A percentile compares a stretch with the other conserved stretches of the same genome.
phyloP scores from a whole-genome alignment of 53 echinoderm and acorn worm genomes.

The Temnopleurus reevesii region DNA sequence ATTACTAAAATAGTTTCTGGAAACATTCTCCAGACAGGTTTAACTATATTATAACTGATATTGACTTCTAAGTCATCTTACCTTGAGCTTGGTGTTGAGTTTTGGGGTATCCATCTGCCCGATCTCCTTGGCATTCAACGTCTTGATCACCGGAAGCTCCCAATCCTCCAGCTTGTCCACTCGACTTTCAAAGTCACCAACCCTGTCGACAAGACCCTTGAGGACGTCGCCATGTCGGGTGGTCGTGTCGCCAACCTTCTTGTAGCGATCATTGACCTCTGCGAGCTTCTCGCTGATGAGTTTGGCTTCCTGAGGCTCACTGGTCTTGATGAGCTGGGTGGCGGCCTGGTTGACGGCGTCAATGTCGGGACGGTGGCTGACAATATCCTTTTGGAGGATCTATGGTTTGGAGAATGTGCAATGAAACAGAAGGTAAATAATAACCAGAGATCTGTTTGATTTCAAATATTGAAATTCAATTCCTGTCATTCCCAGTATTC shows the following conservation, averaged over 20 bases:
- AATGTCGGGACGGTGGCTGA: slow-evolving; percentile 77
- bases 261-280: slow-evolving; percentile 81
- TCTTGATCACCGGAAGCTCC: slow-evolving; percentile 74
- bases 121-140: slow-evolving; percentile 72
- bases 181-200: slow-evolving; percentile 79
- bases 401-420: neutral
- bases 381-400: slow-evolving; percentile 85
- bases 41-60: too few species aligned
- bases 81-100: slow-evolving; percentile 77
- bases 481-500: too few species aligned
- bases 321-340: slow-evolving; percentile 75
- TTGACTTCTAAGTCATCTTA: too few species aligned
- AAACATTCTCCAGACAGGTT: too few species aligned
- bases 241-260: slow-evolving; percentile 62
- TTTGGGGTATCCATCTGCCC: slow-evolving; percentile 69
- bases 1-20: too few species aligned
- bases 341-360: slow-evolving; percentile 81
- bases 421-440: too few species aligned
- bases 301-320: slow-evolving; percentile 79
- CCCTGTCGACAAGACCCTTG: slow-evolving; percentile 61
- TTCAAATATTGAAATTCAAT: too few species aligned
- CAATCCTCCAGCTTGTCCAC: slow-evolving; percentile 86
- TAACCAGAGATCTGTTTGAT: too few species aligned
- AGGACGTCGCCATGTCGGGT: slow-evolving; percentile 67
- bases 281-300: slow-evolving; percentile 76